Evolutionary conservation across 2,888 invertebrate genomes (phyloP).

Genomic region (Drosophila falleni): DNA sequence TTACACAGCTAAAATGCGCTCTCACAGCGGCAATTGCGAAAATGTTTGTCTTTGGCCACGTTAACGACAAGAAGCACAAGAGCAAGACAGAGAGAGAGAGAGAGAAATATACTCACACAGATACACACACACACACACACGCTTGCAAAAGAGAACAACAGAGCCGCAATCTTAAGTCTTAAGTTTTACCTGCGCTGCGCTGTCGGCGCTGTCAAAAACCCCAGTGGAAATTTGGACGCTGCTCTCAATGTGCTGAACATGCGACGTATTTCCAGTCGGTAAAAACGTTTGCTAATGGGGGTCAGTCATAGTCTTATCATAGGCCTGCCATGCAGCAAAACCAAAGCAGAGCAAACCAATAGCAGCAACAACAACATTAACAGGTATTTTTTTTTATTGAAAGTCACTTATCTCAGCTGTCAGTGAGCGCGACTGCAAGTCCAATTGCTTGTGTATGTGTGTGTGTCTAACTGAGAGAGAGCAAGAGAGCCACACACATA

Average conservation of each 20-base stretch:
- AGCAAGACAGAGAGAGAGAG: conserved; percentile 10
- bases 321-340: conserved; percentile 32
- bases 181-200: conserved; percentile 56
- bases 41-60: conserved; percentile 56
- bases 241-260: conserved; percentile 48
- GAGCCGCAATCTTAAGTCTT: conserved; percentile 55
- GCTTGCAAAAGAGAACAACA: conserved; percentile 8
- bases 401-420: conserved; percentile 72
- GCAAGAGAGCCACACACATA: conserved; percentile 27
- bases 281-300: conserved; percentile 69
- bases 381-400: conserved; percentile 76
- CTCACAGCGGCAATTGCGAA: conserved; percentile 52
- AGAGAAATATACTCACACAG: conserved; percentile 1
- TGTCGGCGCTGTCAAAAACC: conserved; percentile 42
- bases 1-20: conserved; percentile 23
- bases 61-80: conserved; percentile 34
- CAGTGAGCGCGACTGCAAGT: conserved; percentile 52
- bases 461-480: conserved; percentile 35
- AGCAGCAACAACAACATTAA: conserved; percentile 53
- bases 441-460: conserved; percentile 22
- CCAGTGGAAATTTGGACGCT: conserved; percentile 61
- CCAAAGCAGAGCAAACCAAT: conserved; percentile 53
- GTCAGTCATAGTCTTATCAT: conserved; percentile 62
- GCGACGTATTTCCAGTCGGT: conserved; percentile 44
- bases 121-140: conserved; percentile 24